phyloP scores from a whole-genome alignment of 2,888 invertebrate genomes.

The Nomada fucata region DNA sequence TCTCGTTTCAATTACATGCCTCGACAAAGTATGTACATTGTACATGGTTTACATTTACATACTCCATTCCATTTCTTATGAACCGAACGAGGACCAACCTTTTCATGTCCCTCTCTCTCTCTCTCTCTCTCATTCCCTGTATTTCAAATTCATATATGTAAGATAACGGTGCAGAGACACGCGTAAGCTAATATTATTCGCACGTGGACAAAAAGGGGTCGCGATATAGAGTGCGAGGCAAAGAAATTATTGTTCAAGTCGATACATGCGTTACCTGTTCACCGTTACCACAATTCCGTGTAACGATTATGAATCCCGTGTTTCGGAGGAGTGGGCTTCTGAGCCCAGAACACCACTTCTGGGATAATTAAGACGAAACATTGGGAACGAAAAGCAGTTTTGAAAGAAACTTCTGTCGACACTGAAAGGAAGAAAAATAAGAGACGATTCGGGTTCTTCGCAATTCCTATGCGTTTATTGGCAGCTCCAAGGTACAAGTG shows the following conservation, averaged over 20 bases:
- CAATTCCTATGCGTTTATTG: no score
- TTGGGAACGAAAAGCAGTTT: no score
- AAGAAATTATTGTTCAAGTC: slow-evolving; percentile 43
- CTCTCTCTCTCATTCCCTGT: background rate
- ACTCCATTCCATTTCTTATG: slow-evolving; percentile 36
- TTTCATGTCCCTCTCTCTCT: no score
- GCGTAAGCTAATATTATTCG: slow-evolving; percentile 45
- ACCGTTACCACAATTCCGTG: slow-evolving; percentile 47
- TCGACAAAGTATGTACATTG: slow-evolving; percentile 3
- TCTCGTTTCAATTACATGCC: background rate
- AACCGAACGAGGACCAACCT: slow-evolving; percentile 5
- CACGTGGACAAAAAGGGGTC: slow-evolving; percentile 29
- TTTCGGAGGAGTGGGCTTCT: background rate
- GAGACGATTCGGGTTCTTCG: no score
- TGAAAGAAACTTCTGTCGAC: no score
- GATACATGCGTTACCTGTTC: slow-evolving; percentile 36
- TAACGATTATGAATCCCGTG: slow-evolving; percentile 3
- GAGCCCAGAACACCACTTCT: background rate
- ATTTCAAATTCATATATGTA: slow-evolving; percentile 52
- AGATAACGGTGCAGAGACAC: slow-evolving; percentile 47
- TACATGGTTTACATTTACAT: slow-evolving; percentile 30
- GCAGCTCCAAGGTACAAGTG: no score
- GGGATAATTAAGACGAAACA: no score
- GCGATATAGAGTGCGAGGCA: slow-evolving; percentile 36
- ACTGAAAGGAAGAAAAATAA: no score